These are phyloP conservation scores for Hiodon alosoides DNA, from an alignment of 2,113 vertebrate species.

Conservation along the genomic window DNA sequence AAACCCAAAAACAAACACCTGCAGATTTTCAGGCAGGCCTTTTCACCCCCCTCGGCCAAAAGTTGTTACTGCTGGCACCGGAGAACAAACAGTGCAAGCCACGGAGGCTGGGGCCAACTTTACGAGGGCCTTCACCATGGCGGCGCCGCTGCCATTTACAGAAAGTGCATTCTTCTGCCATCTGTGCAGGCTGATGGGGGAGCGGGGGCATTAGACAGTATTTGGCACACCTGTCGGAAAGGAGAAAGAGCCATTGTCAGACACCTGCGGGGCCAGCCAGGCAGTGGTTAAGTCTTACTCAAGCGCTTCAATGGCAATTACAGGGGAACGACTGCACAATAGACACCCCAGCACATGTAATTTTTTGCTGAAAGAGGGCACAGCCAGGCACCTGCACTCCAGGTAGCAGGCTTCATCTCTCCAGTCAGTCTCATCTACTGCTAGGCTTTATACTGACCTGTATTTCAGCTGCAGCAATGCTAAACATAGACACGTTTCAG, in stretches of 20 bases:
- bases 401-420: background rate
- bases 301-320: constrained; percentile 9
- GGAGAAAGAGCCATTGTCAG: constrained; percentile 31
- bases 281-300: constrained; percentile 5
- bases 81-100: constrained; percentile 11
- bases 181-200: constrained; percentile 22
- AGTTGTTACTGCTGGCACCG: constrained; percentile 31
- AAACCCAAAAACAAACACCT: no score
- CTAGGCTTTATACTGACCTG: no score
- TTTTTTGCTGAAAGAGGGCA: background rate
- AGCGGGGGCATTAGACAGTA: background rate
- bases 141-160: background rate
- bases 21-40: no score
- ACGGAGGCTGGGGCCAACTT: background rate
- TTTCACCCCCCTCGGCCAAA: no score
- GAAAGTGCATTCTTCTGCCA: background rate
- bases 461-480: no score
- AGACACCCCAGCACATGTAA: constrained; percentile 2
- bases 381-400: constrained; percentile 5
- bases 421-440: background rate
- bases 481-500: no score
- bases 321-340: background rate
- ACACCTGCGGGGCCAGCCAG: constrained; percentile 21
- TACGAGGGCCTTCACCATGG: constrained; percentile 3
- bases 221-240: constrained; percentile 30